Conservation (phyloP, 53 echinoderm and acorn worm species). For the Mesocentrotus franciscanus region DNA sequence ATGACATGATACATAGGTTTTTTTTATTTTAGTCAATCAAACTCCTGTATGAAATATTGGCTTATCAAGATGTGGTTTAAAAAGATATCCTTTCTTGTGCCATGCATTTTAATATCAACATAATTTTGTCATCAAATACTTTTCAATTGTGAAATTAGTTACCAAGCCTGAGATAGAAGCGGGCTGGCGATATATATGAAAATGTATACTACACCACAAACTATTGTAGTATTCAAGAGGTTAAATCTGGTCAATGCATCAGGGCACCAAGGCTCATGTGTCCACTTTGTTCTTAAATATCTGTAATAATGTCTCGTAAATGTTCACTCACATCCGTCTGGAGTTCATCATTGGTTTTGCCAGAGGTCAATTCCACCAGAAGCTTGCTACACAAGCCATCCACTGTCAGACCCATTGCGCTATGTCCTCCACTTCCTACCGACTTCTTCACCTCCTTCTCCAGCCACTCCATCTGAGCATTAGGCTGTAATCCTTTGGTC, state of each 20-base stretch:
- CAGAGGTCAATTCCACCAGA: conserved; percentile 81
- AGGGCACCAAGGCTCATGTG: not conserved
- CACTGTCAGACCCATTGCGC: conserved; percentile 77
- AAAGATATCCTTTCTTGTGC: not conserved
- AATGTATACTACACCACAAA: too few species aligned
- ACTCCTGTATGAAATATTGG: too few species aligned
- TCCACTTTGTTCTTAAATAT: not conserved
- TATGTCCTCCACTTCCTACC: conserved; percentile 71
- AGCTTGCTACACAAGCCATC: conserved; percentile 86
- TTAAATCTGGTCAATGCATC: too few species aligned
- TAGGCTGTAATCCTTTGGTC: not conserved
- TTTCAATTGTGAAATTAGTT: too few species aligned
- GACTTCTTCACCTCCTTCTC: conserved; percentile 74
- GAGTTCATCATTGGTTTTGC: conserved; percentile 88
- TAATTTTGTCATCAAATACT: too few species aligned
- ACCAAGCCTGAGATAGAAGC: too few species aligned
- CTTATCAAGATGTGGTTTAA: not conserved
- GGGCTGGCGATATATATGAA: too few species aligned
- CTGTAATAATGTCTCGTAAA: not conserved
- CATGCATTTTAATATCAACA: not conserved
- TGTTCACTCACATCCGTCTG: conserved; percentile 86
- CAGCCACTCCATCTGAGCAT: conserved; percentile 75
- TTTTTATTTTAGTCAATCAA: not conserved
- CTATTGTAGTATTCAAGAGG: too few species aligned
- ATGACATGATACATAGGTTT: not conserved